A percentile compares a stretch with the other conserved stretches of the same genome.
Evolutionary conservation across 2,797 vertebrate genomes (phyloP).

Genomic region (Phrynocephalus vlangalii): DNA sequence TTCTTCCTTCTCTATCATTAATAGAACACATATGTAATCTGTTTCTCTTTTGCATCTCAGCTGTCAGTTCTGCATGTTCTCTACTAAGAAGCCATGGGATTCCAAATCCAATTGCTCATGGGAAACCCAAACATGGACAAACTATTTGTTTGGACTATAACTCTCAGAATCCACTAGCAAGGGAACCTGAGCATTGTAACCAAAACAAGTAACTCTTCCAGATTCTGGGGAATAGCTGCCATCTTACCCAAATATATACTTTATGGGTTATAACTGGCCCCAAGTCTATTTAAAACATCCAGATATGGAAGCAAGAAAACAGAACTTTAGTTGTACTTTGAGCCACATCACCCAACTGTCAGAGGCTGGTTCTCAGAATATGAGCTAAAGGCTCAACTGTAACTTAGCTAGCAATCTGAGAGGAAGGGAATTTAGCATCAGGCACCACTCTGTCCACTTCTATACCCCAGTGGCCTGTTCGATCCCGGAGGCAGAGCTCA

Average conservation of each 20-base stretch:
- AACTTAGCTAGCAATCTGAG: background rate
- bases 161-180: too few species aligned
- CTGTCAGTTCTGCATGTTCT: background rate
- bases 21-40: background rate
- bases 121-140: background rate
- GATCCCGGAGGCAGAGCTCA: background rate
- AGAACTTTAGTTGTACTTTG: background rate
- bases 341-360: background rate
- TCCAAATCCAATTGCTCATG: background rate
- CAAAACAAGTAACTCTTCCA: too few species aligned
- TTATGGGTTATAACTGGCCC: background rate
- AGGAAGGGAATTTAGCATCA: background rate
- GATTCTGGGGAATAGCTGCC: background rate
- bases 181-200: too few species aligned
- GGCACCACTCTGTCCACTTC: fast-evolving
- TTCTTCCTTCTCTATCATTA: background rate
- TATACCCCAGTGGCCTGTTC: slow-evolving; percentile 7
- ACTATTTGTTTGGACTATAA: too few species aligned
- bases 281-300: background rate
- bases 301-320: background rate
- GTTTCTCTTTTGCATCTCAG: background rate
- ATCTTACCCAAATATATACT: background rate
- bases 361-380: background rate
- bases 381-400: background rate
- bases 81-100: background rate